A percentile compares a stretch with the other conserved stretches of the same genome.
Conservation (phyloP, 2,888 invertebrate species). For the Dicyrtoma fusca region DNA sequence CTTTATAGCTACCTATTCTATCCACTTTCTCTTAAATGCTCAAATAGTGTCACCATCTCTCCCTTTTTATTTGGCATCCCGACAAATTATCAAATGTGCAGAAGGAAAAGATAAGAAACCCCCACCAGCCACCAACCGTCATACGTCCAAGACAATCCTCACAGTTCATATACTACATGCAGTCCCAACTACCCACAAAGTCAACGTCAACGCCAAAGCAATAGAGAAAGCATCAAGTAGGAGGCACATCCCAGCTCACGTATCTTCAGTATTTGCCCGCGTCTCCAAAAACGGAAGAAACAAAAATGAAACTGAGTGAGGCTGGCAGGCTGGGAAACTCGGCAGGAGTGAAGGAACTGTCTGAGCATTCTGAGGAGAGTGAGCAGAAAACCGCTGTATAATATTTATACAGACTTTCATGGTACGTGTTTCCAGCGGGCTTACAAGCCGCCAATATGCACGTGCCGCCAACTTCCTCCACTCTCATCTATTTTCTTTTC, state of each 20-base stretch:
- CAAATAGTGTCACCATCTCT: background rate
- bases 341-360: too few species aligned
- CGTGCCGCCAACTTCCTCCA: constrained; percentile 5
- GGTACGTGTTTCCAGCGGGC: background rate
- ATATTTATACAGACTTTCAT: too few species aligned
- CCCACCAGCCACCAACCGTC: background rate
- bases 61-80: background rate
- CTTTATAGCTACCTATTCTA: too few species aligned
- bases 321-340: too few species aligned
- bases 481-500: constrained; percentile 36
- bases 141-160: background rate
- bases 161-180: background rate
- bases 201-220: background rate
- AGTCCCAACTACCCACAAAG: background rate
- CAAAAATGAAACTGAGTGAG: background rate
- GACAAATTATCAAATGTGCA: background rate
- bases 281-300: background rate
- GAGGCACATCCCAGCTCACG: background rate
- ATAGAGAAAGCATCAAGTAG: background rate
- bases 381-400: too few species aligned
- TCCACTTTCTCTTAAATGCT: background rate
- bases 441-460: constrained; percentile 6
- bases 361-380: too few species aligned
- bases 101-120: background rate
- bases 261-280: background rate